Base-by-base conservation (phyloP, 2,797 vertebrate genomes). In the Ptychadena robeensis region DNA sequence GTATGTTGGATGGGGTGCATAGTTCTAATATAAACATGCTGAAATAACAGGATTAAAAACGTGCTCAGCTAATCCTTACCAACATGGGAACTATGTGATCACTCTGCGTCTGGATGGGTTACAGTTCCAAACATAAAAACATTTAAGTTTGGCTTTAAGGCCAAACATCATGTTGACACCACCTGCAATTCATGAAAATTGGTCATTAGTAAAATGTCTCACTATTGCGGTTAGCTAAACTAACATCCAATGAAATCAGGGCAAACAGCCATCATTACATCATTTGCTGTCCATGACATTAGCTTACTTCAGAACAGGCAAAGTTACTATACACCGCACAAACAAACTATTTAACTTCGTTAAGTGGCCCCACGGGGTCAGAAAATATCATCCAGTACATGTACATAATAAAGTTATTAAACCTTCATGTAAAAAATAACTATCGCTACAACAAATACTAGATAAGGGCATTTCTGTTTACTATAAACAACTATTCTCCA, bases 181-280 rank as follows among this genome's bases (percentile, higher is more conserved):
- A 78, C 75, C 59, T 83, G 74, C 81, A 69, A 14, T 30, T 67
- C 12, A 61, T 61, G 73, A 82, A 77, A 65, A 40, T 22, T 57
- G 74, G 25, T 53, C 61, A 79, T 83, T 83, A 79, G 76, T 22
- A 68, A 79, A 79, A 66, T 67, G 32, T 79, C 74, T n/a, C 70
- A 66, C 69, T 79, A 68, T 25, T 79, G 69, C 69, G 61, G 69
- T 69, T 79, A 70, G 63, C 63, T 57, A 59, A 34, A 78, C 57
- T 32, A 11, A 35, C 65, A 82, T 65, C 59, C 27, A 73, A 2
- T 22, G 27, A 57, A 38, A 79, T 68, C 27, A 79, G 48, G 75
- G 77, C 70, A 72, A 48, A n/a, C 48, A 40, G 76, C 76, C 76
- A 84, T 71, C 34, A 83, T 79, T 31, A 80, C 82, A 84, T 84